phyloP scores from a whole-genome alignment of 2,113 vertebrate species.

The Xerus inauris region DNA sequence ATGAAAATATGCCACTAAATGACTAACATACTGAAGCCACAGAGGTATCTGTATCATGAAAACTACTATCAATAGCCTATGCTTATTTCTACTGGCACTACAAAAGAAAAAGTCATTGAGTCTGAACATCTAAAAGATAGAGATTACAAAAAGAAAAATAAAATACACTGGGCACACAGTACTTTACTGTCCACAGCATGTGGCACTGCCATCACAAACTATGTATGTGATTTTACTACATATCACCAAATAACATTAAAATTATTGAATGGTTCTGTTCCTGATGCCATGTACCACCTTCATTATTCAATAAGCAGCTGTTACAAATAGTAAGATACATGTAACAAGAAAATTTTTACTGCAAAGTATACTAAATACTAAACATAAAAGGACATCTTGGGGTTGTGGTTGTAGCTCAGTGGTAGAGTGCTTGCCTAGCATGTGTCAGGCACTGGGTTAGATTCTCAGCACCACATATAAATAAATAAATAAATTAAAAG shows the following conservation, averaged over 20 bases:
- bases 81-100: not conserved
- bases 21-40: not conserved
- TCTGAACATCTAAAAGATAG: constrained; percentile 3
- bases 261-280: not conserved
- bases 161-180: not conserved
- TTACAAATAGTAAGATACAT: not conserved
- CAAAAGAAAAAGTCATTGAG: not conserved
- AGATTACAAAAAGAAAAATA: not conserved
- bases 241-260: constrained; percentile 35
- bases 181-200: not conserved
- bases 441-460: too few species aligned
- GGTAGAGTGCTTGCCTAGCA: too few species aligned
- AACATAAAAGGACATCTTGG: not conserved
- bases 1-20: constrained; percentile 23
- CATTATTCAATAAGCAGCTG: not conserved
- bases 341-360: not conserved
- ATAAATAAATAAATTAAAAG: too few species aligned
- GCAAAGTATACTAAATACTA: not conserved
- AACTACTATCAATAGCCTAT: not conserved
- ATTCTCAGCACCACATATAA: too few species aligned
- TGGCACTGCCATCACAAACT: not conserved
- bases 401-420: too few species aligned
- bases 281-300: not conserved
- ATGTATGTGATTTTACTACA: not conserved
- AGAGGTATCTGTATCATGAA: not conserved